Conservation (phyloP, 2,888 invertebrate genomes). For the Eudemis profundana region DNA sequence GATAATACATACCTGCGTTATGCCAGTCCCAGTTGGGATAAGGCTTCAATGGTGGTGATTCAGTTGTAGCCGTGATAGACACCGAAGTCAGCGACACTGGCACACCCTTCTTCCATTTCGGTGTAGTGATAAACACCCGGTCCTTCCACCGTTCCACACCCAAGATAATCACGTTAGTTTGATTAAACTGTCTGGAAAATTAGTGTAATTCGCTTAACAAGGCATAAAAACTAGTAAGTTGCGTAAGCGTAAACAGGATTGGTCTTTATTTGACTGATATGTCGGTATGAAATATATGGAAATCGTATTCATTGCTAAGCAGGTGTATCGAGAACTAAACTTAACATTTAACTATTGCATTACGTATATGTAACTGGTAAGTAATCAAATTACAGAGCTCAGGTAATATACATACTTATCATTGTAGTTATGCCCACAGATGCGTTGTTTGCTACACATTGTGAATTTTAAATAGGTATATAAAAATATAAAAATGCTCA, state of each 20-base stretch:
- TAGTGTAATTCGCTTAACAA: conserved; percentile 12
- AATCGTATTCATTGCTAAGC: conserved; percentile 20
- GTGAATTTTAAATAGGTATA: too few species aligned
- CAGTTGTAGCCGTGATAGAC: conserved; percentile 81
- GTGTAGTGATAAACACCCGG: conserved; percentile 90
- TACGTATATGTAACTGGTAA: neutral
- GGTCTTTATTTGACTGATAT: neutral
- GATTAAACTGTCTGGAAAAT: conserved; percentile 85
- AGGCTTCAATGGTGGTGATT: conserved; percentile 87
- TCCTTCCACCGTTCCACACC: conserved; percentile 89
- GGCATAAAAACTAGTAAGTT: conserved; percentile 21
- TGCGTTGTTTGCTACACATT: too few species aligned
- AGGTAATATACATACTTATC: too few species aligned
- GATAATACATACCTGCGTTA: conserved; percentile 65
- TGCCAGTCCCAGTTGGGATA: conserved; percentile 92
- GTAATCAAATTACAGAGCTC: too few species aligned
- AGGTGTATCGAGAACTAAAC: neutral
- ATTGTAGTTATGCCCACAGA: too few species aligned
- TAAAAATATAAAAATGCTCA: too few species aligned
- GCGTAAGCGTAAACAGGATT: conserved; percentile 9
- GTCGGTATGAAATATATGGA: neutral
- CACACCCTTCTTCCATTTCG: conserved; percentile 91
- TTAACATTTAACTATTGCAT: neutral
- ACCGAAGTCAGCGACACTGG: conserved; percentile 90
- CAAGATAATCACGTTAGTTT: conserved; percentile 89